These are phyloP conservation scores for Decapterus maruadsi DNA, from an alignment of 2,797 vertebrate species.

Conservation along the genomic window DNA sequence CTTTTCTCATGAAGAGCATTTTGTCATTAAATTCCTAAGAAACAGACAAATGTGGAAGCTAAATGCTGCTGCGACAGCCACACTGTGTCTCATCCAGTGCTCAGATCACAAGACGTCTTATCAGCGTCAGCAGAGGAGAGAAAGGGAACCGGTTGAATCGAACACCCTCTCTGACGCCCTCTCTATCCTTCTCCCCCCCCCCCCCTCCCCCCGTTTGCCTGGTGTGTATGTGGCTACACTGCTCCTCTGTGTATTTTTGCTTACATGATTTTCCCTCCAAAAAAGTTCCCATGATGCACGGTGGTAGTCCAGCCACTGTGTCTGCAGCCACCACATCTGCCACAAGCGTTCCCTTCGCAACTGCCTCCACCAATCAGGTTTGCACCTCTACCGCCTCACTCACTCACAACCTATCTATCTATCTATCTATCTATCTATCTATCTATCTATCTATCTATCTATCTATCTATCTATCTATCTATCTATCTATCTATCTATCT, in stretches of 20 bases:
- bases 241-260: slow-evolving; percentile 89
- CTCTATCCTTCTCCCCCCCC: slow-evolving; percentile 34
- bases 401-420: slow-evolving; percentile 33
- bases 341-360: slow-evolving; percentile 97
- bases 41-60: slow-evolving; percentile 15
- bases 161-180: slow-evolving; percentile 56
- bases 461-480: slow-evolving; percentile 11
- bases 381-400: slow-evolving; percentile 87
- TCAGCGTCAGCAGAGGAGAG: slow-evolving; percentile 60
- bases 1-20: neutral
- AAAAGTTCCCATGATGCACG: slow-evolving; percentile 99
- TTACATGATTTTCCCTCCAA: slow-evolving; percentile 94
- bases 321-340: slow-evolving; percentile 96
- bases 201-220: slow-evolving; percentile 63
- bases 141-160: slow-evolving; percentile 71
- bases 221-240: slow-evolving; percentile 89
- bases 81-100: slow-evolving; percentile 2
- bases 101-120: slow-evolving; percentile 28
- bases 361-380: slow-evolving; percentile 99
- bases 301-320: slow-evolving; percentile 95
- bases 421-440: slow-evolving; percentile 38
- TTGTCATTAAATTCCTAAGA: neutral
- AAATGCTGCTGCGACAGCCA: neutral
- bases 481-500: slow-evolving; percentile 28
- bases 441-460: slow-evolving; percentile 18